Conservation (phyloP, 2,888 invertebrate species). For the Dilophus febrilis region DNA sequence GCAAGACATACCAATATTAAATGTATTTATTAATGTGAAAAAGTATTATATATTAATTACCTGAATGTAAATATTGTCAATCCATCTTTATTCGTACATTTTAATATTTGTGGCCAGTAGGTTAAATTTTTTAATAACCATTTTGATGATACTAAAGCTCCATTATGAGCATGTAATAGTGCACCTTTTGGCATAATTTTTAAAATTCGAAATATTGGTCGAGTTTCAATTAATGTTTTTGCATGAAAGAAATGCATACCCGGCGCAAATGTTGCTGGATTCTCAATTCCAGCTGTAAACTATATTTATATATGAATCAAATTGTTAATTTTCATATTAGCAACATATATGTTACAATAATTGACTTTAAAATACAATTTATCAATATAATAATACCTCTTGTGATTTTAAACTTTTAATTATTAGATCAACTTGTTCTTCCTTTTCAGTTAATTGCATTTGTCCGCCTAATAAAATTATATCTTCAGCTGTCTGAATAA, state of each 20-base stretch:
- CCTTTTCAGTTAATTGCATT: neutral
- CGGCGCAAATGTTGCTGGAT: slow-evolving; percentile 31
- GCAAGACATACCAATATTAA: too few species aligned
- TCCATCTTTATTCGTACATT: slow-evolving; percentile 23
- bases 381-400: neutral
- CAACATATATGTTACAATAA: too few species aligned
- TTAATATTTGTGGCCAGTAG: slow-evolving; percentile 26
- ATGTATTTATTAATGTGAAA: too few species aligned
- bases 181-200: slow-evolving; percentile 40
- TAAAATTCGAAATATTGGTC: slow-evolving; percentile 37
- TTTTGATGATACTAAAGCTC: slow-evolving; percentile 34
- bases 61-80: slow-evolving; percentile 25
- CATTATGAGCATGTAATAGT: slow-evolving; percentile 38
- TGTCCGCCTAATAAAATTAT: neutral
- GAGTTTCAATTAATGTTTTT: slow-evolving; percentile 33
- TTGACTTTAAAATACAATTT: neutral
- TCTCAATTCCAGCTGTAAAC: slow-evolving; percentile 5
- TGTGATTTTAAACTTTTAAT: neutral
- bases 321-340: neutral
- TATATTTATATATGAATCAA: slow-evolving; percentile 1
- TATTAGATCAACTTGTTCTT: neutral
- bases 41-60: too few species aligned
- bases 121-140: slow-evolving; percentile 37
- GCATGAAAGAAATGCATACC: slow-evolving; percentile 37
- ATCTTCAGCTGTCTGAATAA: neutral